phyloP scores from a whole-genome alignment of 2,888 invertebrate species.

The Lepidochrysops patricia region DNA sequence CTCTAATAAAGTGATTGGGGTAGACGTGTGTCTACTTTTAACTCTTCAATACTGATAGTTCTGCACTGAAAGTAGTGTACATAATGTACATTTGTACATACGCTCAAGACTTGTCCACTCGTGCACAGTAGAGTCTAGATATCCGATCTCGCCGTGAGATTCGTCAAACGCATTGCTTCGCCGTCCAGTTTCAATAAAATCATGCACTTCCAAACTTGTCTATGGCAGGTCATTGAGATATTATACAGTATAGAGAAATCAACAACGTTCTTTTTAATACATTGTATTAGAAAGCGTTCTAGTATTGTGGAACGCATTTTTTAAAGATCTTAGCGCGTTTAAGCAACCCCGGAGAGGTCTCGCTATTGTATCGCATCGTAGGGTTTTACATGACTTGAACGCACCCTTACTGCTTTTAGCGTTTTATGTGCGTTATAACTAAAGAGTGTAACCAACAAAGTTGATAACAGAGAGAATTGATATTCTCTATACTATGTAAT shows the following conservation, averaged over 20 bases:
- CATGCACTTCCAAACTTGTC: constrained; percentile 25
- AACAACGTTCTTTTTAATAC: too few relatives aligned
- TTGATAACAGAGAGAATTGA: too few relatives aligned
- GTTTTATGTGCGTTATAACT: too few relatives aligned
- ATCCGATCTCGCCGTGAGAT: constrained; percentile 20
- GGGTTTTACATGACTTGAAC: too few relatives aligned
- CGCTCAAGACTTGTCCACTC: constrained; percentile 20
- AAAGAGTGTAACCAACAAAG: too few relatives aligned
- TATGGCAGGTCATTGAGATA: not conserved
- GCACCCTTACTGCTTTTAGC: too few relatives aligned
- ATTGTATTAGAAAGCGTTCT: too few relatives aligned
- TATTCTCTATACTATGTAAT: not conserved
- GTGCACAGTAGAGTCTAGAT: constrained; percentile 23
- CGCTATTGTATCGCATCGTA: too few relatives aligned
- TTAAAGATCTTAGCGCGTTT: too few relatives aligned
- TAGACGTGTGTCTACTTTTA: too few relatives aligned
- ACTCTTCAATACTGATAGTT: not conserved
- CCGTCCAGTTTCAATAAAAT: constrained; percentile 35
- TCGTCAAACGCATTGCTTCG: constrained; percentile 35
- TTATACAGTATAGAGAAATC: not conserved
- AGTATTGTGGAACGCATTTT: too few relatives aligned
- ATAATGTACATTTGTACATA: constrained; percentile 19
- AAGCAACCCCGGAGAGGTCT: too few relatives aligned
- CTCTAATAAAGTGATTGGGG: not conserved
- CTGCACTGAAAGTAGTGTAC: constrained; percentile 3